phyloP scores from a whole-genome alignment of 2,797 vertebrate species.

The Cynodonichthys magdalenae region DNA sequence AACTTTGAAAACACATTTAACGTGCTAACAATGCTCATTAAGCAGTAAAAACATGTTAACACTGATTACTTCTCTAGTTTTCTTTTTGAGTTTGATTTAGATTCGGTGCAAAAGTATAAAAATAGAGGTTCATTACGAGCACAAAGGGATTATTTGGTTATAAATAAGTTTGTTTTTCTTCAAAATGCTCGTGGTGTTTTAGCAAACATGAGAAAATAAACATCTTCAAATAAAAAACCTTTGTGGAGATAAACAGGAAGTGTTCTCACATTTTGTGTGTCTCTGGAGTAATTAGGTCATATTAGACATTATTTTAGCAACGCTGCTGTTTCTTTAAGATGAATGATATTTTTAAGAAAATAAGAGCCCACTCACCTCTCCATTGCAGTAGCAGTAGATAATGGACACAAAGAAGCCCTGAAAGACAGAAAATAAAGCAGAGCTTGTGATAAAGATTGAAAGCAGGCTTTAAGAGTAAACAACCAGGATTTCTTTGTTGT shows the following conservation, averaged over 20 bases:
- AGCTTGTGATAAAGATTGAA: not conserved
- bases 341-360: not conserved
- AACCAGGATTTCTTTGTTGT: not conserved
- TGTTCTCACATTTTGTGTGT: not conserved
- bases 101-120: too few species aligned
- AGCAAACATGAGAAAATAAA: not conserved
- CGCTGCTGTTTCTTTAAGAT: not conserved
- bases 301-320: not conserved
- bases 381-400: slow-evolving; percentile 93
- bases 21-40: not conserved
- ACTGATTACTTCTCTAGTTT: too few species aligned
- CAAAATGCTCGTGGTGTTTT: not conserved
- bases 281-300: not conserved
- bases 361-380: slow-evolving; percentile 83
- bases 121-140: too few species aligned
- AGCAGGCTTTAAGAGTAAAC: not conserved
- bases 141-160: too few species aligned
- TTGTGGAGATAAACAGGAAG: not conserved
- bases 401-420: slow-evolving; percentile 94
- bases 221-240: not conserved
- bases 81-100: too few species aligned
- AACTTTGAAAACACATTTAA: not conserved
- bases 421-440: slow-evolving; percentile 32
- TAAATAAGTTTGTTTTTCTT: too few species aligned
- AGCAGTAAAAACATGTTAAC: too few species aligned